Base-by-base conservation (phyloP, 30 jellyfish, hydroid and myxozoan species). In the Turritopsis rubra region DNA sequence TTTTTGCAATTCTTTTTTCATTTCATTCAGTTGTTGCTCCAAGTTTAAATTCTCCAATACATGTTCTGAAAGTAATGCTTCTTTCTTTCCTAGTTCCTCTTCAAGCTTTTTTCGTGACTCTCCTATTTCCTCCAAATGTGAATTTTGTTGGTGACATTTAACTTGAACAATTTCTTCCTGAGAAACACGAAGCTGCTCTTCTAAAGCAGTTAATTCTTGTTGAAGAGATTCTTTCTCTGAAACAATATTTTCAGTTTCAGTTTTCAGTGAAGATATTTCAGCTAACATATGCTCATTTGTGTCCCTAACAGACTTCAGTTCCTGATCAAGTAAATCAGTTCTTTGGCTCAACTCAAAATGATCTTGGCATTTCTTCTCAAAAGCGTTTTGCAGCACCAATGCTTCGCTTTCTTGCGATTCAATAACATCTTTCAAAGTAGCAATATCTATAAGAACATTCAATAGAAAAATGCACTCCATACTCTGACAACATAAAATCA, bases 291-390 rank as follows among this genome's bases (percentile, higher is more conserved):
- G 19, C 7, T 77, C 25, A 29, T 28, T 77, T 72, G 41, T 53
- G 1, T 72, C 81, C 18, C 53, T 18, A 1, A 72, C 31, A 72
- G 31, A 72, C 3, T 19, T 53, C 31, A 72, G 1, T 53, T 72
- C 22, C 72, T 77, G 85, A 7, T 29, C 3, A 18, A 28, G 72
- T 25, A 26, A 29, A 22, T 77, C 77, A 16, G 9, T 8, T 27
- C 30, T 68, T 23, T 68, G 28, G 77, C 77, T 68, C 8, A 68
- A 68, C 77, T 68, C 77, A 16, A 68, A 68, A 19, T 68, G 8
- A 68, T 23, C 77, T 27, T 68, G 16, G 77, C 77, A 68, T 68
- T 68, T 68, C 8, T 68, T 68, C 30, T 68, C 77, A 68, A 68
- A 68, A 68, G 77, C 77, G 21, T 27, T 68, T 27, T 68, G 77